Conservation (phyloP, 2,113 vertebrate species). For the Beaufortia kweichowensis region DNA sequence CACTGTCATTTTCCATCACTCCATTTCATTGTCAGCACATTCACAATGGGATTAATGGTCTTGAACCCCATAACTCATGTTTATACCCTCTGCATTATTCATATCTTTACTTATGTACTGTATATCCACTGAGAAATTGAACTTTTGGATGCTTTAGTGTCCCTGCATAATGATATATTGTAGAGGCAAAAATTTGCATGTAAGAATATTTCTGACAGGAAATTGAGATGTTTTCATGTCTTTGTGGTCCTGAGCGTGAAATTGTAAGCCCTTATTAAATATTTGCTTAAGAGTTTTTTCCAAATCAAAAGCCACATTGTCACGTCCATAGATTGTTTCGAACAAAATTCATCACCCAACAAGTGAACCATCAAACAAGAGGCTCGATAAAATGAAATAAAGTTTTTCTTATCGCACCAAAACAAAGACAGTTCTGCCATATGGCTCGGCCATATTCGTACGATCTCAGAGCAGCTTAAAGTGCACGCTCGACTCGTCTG, state of each 20-base stretch:
- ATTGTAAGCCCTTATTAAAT: neutral
- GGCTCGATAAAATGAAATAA: conserved; percentile 64
- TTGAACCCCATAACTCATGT: conserved; percentile 55
- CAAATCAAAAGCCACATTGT: neutral
- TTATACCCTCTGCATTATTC: conserved; percentile 69
- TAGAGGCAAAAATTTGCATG: neutral
- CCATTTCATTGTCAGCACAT: conserved; percentile 19
- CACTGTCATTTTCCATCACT: neutral
- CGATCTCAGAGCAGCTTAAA: conserved; percentile 66
- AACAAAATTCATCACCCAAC: conserved; percentile 5
- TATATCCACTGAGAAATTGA: conserved; percentile 63
- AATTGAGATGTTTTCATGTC: neutral
- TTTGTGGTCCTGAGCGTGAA: conserved; percentile 4
- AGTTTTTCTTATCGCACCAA: conserved; percentile 56
- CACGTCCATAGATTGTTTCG: conserved; percentile 7
- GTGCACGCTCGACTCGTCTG: conserved; percentile 58
- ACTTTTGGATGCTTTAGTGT: conserved; percentile 59
- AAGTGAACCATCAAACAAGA: conserved; percentile 46
- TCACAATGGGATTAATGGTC: conserved; percentile 16
- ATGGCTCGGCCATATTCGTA: conserved; percentile 64
- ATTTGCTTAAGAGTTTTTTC: neutral
- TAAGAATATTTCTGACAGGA: neutral
- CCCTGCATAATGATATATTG: conserved; percentile 25
- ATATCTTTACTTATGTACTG: conserved; percentile 60
- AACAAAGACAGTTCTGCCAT: conserved; percentile 60